Evolutionary conservation across 2,797 vertebrate species (phyloP), one percentile per base, ranked within the genome.

Genomic region (Orestias chungarensis): DNA sequence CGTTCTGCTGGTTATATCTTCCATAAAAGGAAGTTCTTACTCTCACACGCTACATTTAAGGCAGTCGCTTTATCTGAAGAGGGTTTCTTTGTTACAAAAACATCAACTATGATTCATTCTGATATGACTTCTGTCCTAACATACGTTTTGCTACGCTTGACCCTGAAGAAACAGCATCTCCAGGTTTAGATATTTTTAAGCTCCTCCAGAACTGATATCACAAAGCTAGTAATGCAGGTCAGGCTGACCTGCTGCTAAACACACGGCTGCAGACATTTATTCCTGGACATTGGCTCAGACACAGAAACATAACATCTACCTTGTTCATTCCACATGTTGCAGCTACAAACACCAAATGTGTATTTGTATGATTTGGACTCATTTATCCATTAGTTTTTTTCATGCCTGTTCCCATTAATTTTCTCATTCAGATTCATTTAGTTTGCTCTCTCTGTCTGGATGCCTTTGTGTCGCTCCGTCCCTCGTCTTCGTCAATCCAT

Each of bases 401-500:
- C 3, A 18, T 31, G 17, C 23, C 33, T 3, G 5, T 35, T 18
- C 33, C 29, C 18, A 12, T 29, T 54, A n/a, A 14, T 44, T 29
- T 15, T 47, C n/a, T 27, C 20, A 15, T 9, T 15, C 46, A 1
- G 29, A 57, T 20, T 33, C 29, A 59, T 46, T 14, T 25, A 2
- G n/a, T 49, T 4, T 49, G 10, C 12, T 27, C 12, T 47, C 29
- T 9, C 25, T 54, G 6, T 73, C 64, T 35, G 31, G 55, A 27
- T 25, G 23, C 18, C 49, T 71, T 50, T 29, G 40, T 65, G 23
- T 25, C 20, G 46, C 69, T 52, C 11, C 25, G 74, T 66, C 79
- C 59, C 62, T 18, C 49, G 1, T 5, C 65, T 79, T 71, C n/a
- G 78, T 86, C 82, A 33, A 18, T 79, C 64, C 61, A 82, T 83